phyloP scores from a whole-genome alignment of 2,888 invertebrate species.

The Euzetes globulus region DNA sequence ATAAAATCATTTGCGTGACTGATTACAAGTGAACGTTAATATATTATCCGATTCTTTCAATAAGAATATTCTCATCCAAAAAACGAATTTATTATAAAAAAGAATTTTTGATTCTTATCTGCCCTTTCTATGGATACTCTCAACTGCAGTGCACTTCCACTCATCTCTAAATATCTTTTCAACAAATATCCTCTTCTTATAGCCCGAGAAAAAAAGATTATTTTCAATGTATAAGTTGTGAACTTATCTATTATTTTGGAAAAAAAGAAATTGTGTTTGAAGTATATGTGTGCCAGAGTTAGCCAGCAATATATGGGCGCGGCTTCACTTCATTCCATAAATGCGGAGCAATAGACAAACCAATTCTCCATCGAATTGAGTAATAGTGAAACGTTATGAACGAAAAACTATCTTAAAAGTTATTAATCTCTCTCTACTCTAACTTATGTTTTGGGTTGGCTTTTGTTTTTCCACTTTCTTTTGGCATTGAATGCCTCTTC shows the following conservation, averaged over 20 bases:
- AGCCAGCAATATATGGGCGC: slow-evolving; percentile 12
- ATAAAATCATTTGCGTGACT: slow-evolving; percentile 30
- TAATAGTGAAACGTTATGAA: not conserved
- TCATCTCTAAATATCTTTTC: slow-evolving; percentile 21
- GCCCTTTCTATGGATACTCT: not conserved
- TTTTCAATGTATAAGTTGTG: not conserved
- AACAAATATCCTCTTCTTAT: slow-evolving; percentile 5
- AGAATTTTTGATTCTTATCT: not conserved
- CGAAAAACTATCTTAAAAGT: slow-evolving; percentile 10
- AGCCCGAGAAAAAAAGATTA: not conserved
- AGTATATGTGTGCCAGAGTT: not conserved
- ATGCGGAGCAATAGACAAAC: not conserved
- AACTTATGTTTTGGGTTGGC: not conserved
- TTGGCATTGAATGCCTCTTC: not conserved
- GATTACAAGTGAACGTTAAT: not conserved
- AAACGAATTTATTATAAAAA: not conserved
- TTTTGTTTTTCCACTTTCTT: not conserved
- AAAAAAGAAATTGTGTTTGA: not conserved
- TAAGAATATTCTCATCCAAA: too few species aligned
- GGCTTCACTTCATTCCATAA: slow-evolving; percentile 15
- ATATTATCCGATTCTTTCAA: not conserved
- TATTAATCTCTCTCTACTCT: slow-evolving; percentile 6
- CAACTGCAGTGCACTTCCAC: not conserved
- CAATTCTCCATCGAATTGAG: not conserved
- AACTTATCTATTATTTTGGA: not conserved